These are phyloP conservation scores for Gryllus bimaculatus DNA, from an alignment of 1,140 invertebrate genomes.

Conservation along the genomic window DNA sequence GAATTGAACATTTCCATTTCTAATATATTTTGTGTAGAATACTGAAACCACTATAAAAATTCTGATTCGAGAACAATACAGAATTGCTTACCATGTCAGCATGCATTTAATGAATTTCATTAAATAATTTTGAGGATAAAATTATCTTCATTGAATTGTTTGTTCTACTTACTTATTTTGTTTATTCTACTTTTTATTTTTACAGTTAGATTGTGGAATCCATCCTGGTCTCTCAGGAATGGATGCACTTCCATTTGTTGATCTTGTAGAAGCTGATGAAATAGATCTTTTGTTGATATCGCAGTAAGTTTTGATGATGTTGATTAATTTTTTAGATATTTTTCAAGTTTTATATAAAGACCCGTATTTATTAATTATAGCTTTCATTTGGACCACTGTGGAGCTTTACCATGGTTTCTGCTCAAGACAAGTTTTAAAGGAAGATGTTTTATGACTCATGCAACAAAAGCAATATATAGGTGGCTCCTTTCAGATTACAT, in stretches of 20 bases:
- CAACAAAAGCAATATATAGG: conserved; percentile 98
- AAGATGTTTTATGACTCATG: conserved; percentile 98
- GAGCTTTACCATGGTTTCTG: conserved; percentile 96
- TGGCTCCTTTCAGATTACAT: conserved; percentile 99
- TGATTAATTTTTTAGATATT: not conserved
- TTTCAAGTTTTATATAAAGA: conserved; percentile 10
- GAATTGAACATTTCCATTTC: too few species aligned
- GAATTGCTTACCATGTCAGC: too few species aligned
- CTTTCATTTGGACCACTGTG: conserved; percentile 98
- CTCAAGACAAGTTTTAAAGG: conserved; percentile 97
- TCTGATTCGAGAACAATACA: too few species aligned
- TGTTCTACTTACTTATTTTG: not conserved
- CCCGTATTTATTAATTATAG: conserved; percentile 37
- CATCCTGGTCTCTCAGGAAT: conserved; percentile 95
- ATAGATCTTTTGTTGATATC: conserved; percentile 94
- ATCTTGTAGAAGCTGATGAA: conserved; percentile 94
- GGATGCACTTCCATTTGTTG: conserved; percentile 96
- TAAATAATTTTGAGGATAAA: too few species aligned
- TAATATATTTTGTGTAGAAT: too few species aligned
- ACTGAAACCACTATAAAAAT: too few species aligned
- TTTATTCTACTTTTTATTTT: too few species aligned
- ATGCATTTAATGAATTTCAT: too few species aligned
- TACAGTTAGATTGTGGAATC: conserved; percentile 92
- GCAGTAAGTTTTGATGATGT: conserved; percentile 56
- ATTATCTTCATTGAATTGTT: not conserved